Evolutionary conservation across 2,888 invertebrate genomes (phyloP).

Genomic region (Plusia festucae): DNA sequence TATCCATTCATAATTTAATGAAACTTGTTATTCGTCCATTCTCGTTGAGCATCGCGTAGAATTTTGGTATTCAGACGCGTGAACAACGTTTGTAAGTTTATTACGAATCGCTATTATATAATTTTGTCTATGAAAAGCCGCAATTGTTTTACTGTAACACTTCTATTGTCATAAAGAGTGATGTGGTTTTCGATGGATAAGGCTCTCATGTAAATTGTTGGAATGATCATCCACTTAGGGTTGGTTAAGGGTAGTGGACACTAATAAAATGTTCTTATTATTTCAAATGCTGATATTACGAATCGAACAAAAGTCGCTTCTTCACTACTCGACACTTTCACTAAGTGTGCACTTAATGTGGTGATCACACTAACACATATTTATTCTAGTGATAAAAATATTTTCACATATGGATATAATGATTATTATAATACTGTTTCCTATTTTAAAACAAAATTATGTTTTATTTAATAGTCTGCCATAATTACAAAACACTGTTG

Average conservation of each 20-base stretch:
- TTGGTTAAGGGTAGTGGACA: slow-evolving; percentile 55
- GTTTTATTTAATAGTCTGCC: slow-evolving; percentile 75
- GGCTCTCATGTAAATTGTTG: slow-evolving; percentile 77
- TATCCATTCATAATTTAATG: slow-evolving; percentile 19
- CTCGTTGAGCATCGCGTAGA: slow-evolving; percentile 63
- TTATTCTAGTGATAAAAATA: slow-evolving; percentile 70
- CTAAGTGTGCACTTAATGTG: slow-evolving; percentile 47
- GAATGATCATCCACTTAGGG: slow-evolving; percentile 71
- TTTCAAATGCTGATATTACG: slow-evolving; percentile 17
- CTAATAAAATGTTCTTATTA: slow-evolving; percentile 28
- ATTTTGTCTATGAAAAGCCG: slow-evolving; percentile 50
- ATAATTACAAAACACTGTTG: slow-evolving; percentile 65
- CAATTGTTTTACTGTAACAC: slow-evolving; percentile 49
- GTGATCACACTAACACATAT: slow-evolving; percentile 72
- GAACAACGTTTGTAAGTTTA: slow-evolving; percentile 59
- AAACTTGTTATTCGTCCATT: slow-evolving; percentile 27
- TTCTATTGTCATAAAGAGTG: slow-evolving; percentile 56
- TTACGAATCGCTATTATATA: slow-evolving; percentile 37
- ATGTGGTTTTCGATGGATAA: slow-evolving; percentile 70
- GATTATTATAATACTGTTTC: slow-evolving; percentile 75
- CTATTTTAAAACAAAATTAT: slow-evolving; percentile 75
- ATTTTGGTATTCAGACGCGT: slow-evolving; percentile 60
- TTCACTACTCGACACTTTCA: slow-evolving; percentile 32
- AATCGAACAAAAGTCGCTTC: slow-evolving; percentile 11
- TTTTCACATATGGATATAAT: slow-evolving; percentile 75